phyloP scores from a whole-genome alignment of 92 coral and sea anemone species.

The Micromussa lordhowensis region DNA sequence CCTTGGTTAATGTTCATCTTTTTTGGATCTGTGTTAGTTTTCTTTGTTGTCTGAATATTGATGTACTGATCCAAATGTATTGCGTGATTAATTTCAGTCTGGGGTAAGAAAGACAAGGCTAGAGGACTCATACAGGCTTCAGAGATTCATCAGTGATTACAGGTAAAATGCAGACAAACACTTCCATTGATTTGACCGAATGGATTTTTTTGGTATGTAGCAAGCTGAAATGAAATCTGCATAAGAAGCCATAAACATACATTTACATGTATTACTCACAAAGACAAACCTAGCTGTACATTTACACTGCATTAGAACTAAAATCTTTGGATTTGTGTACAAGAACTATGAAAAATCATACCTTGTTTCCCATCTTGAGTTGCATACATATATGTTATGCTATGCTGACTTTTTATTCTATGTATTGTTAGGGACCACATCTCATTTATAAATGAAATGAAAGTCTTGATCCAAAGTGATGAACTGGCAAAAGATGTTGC shows the following conservation, averaged over 20 bases:
- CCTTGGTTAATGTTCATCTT: neutral
- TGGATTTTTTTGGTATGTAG: neutral
- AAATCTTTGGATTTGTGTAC: neutral
- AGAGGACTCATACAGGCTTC: constrained; percentile 93
- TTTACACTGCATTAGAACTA: too few relatives aligned
- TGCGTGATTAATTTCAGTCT: constrained; percentile 68
- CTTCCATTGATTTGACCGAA: neutral
- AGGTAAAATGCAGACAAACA: constrained; percentile 40
- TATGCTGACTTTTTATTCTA: neutral
- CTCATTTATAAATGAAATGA: constrained; percentile 97
- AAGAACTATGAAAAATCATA: neutral
- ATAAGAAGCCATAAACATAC: too few relatives aligned
- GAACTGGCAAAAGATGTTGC: constrained; percentile 99
- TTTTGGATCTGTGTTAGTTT: neutral
- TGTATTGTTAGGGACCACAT: constrained; percentile 81
- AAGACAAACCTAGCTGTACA: too few relatives aligned
- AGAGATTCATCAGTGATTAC: constrained; percentile 91
- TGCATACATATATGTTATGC: neutral
- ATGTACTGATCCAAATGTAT: neutral
- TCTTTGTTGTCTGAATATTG: neutral
- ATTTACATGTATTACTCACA: too few relatives aligned
- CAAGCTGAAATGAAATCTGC: neutral
- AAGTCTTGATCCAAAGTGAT: constrained; percentile 90
- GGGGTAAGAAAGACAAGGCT: constrained; percentile 88
- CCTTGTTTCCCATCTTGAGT: neutral